phyloP scores from a whole-genome alignment of 2,797 vertebrate genomes.

The Vipera latastei region DNA sequence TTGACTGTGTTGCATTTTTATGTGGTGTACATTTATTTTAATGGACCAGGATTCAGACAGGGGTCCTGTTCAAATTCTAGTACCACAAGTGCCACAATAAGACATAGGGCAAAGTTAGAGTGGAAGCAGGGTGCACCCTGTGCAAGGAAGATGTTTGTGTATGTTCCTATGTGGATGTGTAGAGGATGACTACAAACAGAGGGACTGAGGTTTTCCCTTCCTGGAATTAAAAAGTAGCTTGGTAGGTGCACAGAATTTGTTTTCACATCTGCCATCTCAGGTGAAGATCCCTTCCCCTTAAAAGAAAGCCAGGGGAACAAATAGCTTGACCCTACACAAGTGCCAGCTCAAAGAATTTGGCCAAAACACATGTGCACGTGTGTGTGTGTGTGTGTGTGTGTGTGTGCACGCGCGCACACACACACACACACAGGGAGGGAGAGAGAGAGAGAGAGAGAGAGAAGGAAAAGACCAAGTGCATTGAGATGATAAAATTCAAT shows the following conservation, averaged over 20 bases:
- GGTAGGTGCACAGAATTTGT: neutral
- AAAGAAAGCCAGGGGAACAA: neutral
- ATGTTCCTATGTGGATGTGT: neutral
- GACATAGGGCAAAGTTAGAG: neutral
- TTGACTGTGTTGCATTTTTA: neutral
- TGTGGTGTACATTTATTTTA: neutral
- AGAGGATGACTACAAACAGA: neutral
- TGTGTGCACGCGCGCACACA: too few species aligned
- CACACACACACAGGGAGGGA: too few species aligned
- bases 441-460: too few species aligned
- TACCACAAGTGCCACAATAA: neutral
- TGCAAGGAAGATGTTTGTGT: neutral
- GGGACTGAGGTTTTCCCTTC: neutral
- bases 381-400: too few species aligned
- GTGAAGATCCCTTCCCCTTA: neutral
- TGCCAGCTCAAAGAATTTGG: neutral
- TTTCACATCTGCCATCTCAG: neutral
- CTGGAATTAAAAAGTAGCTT: neutral
- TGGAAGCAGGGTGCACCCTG: neutral
- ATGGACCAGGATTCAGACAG: neutral
- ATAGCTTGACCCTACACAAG: neutral
- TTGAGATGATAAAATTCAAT: neutral
- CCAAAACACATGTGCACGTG: too few species aligned
- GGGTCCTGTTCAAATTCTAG: neutral
- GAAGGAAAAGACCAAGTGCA: neutral